These are phyloP conservation scores for Drosophila malerkotliana DNA, from an alignment of 1,140 invertebrate species.

Conservation along the genomic window DNA sequence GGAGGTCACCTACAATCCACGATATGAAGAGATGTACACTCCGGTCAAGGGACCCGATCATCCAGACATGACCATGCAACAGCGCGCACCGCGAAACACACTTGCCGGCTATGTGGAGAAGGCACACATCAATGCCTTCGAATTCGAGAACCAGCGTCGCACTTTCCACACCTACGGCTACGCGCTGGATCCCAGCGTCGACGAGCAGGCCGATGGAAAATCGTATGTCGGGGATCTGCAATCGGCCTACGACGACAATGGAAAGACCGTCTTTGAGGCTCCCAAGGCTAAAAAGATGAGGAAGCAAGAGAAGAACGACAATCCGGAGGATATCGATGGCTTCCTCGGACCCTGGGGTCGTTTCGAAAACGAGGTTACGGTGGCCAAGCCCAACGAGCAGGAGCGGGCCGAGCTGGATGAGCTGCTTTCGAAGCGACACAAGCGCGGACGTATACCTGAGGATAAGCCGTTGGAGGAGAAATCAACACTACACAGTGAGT, in stretches of 20 bases:
- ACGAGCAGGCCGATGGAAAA: conserved; percentile 87
- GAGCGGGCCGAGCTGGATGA: conserved; percentile 96
- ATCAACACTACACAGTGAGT: conserved; percentile 96
- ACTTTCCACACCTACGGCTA: conserved; percentile 98
- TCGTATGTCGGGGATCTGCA: conserved; percentile 88
- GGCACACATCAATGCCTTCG: conserved; percentile 97
- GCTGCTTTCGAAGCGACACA: conserved; percentile 96
- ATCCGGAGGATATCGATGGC: conserved; percentile 96
- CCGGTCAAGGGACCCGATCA: conserved; percentile 95
- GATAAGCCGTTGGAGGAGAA: conserved; percentile 98
- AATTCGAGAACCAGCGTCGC: conserved; percentile 98
- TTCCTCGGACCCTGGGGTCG: conserved; percentile 99
- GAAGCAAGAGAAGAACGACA: conserved; percentile 95
- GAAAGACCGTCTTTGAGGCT: conserved; percentile 95
- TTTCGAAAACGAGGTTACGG: conserved; percentile 94
- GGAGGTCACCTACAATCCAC: conserved; percentile 96
- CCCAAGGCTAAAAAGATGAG: conserved; percentile 92
- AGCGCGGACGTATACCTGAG: conserved; percentile 90
- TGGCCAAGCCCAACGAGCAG: conserved; percentile 95
- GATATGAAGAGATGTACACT: conserved; percentile 97
- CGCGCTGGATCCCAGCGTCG: conserved; percentile 96
- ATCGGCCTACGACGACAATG: conserved; percentile 87
- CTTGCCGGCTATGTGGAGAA: conserved; percentile 97
- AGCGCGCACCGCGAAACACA: conserved; percentile 94
- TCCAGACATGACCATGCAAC: conserved; percentile 95